phyloP scores from a whole-genome alignment of 2,797 vertebrate species.

The Sphenopsis melanotis region DNA sequence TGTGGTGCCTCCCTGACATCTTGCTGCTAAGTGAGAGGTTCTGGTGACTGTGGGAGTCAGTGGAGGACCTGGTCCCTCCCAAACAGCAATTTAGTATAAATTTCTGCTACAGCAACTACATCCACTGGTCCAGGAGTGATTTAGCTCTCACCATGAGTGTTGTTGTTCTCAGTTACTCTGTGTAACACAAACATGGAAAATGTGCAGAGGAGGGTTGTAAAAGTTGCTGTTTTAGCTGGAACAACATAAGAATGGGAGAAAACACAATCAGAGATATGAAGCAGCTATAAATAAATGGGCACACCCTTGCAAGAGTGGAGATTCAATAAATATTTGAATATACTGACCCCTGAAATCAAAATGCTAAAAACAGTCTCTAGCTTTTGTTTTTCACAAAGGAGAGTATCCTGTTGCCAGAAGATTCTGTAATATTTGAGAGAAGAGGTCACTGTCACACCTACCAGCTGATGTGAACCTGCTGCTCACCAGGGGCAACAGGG shows the following conservation, averaged over 20 bases:
- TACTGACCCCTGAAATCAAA: neutral
- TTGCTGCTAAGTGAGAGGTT: neutral
- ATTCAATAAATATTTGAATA: neutral
- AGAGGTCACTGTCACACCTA: neutral
- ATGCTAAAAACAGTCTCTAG: neutral
- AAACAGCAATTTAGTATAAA: neutral
- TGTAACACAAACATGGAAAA: neutral
- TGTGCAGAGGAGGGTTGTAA: neutral
- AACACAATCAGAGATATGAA: neutral
- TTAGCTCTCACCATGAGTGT: neutral
- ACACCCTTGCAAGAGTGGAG: neutral
- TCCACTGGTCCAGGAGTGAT: neutral
- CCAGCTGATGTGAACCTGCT: neutral
- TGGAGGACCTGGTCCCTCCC: neutral
- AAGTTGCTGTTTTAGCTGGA: neutral
- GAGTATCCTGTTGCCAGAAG: neutral
- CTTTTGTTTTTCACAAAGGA: neutral
- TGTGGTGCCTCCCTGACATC: neutral
- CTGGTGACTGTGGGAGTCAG: neutral
- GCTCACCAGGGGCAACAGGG: neutral
- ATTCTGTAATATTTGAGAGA: neutral
- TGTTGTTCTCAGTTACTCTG: neutral
- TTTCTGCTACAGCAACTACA: neutral
- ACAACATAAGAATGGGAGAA: neutral
- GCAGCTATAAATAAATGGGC: neutral